These are phyloP conservation scores for Adelges cooleyi DNA, from an alignment of 1,140 invertebrate species.

Conservation along the genomic window DNA sequence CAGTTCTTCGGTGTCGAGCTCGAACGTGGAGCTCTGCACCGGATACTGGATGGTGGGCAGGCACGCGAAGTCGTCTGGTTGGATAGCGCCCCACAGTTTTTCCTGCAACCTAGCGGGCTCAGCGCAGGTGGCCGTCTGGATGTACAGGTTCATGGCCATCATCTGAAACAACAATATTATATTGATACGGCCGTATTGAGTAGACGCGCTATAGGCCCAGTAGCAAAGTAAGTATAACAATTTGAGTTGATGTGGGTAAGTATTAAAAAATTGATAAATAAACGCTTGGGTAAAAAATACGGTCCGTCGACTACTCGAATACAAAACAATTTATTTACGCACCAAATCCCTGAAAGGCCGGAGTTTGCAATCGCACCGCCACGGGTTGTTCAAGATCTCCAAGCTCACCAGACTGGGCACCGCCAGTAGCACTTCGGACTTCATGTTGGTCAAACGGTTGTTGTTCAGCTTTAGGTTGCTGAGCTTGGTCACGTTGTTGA, in stretches of 20 bases:
- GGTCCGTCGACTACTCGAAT: no score
- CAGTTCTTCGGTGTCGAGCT: constrained; percentile 50
- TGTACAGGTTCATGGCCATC: constrained; percentile 55
- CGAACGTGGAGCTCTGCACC: constrained; percentile 37
- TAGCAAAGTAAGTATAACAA: no score
- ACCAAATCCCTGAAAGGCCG: constrained; percentile 62
- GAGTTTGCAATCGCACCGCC: constrained; percentile 77
- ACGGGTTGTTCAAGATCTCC: constrained; percentile 66
- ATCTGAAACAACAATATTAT: constrained; percentile 38
- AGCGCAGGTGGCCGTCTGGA: constrained; percentile 54
- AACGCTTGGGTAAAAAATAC: no score
- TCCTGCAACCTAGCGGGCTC: constrained; percentile 53
- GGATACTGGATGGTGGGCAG: constrained; percentile 54
- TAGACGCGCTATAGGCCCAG: no score
- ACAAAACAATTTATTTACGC: no score
- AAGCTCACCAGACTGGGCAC: constrained; percentile 48
- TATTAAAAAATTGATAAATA: no score
- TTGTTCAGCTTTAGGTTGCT: constrained; percentile 53
- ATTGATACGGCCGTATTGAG: no score
- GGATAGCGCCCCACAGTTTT: constrained; percentile 57
- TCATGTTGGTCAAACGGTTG: constrained; percentile 54
- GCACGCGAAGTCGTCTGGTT: constrained; percentile 69
- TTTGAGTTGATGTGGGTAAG: no score
- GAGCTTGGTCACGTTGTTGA: constrained; percentile 54
- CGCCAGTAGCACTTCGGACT: constrained; percentile 39